Percentiles rank a stretch among this genome's conserved stretches.
Evolutionary conservation across 2,888 invertebrate genomes (phyloP).

Genomic region (Ophioninae sp.): DNA sequence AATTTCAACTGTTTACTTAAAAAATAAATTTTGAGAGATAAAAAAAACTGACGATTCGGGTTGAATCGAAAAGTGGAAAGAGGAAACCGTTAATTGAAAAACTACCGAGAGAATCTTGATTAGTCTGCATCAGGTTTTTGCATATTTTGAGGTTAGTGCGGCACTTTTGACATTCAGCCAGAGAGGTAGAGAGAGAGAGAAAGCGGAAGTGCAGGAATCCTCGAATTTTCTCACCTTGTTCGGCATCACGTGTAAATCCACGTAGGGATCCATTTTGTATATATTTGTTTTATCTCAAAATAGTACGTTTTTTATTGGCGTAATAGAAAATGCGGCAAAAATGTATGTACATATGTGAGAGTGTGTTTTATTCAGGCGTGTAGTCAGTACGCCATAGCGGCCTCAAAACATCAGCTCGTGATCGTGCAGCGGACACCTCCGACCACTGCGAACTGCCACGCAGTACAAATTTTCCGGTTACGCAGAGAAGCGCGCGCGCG

Average conservation of each 20-base stretch:
- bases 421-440: slow-evolving; percentile 11
- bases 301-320: slow-evolving; percentile 33
- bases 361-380: not conserved
- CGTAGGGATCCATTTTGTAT: slow-evolving; percentile 51
- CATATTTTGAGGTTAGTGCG: slow-evolving; percentile 66
- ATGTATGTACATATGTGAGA: slow-evolving; percentile 16
- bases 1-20: not conserved
- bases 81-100: too few species aligned
- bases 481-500: not conserved
- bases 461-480: not conserved
- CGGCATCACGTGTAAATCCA: slow-evolving; percentile 66
- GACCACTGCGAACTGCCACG: slow-evolving; percentile 5
- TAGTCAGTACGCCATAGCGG: slow-evolving; percentile 1
- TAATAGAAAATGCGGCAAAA: slow-evolving; percentile 42
- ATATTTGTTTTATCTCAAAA: not conserved
- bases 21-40: not conserved
- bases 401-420: not conserved
- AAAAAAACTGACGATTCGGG: too few species aligned
- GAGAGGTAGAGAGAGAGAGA: not conserved
- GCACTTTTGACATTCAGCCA: not conserved
- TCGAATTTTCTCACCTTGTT: slow-evolving; percentile 71
- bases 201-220: not conserved
- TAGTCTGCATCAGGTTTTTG: not conserved
- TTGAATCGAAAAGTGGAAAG: too few species aligned
- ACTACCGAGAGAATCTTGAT: not conserved